Conservation (phyloP, 2,797 vertebrate species). For the Cyprinella venusta region DNA sequence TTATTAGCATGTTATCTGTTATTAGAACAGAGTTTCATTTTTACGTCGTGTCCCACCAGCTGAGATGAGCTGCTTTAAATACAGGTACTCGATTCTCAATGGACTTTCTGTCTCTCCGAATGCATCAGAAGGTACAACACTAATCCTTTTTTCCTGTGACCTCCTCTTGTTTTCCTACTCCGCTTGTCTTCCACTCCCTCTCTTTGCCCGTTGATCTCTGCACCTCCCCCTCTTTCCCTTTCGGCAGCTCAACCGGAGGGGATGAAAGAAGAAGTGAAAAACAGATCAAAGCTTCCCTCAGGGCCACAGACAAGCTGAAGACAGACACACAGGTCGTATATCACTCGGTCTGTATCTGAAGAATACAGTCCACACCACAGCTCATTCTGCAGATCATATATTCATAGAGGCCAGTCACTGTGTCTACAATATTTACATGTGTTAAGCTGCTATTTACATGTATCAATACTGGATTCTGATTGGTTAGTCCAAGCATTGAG, state of each 20-base stretch:
- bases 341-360: constrained; percentile 2
- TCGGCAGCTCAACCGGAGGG: background rate
- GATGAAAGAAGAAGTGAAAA: constrained; percentile 21
- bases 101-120: background rate
- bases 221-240: constrained; percentile 8
- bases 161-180: constrained; percentile 19
- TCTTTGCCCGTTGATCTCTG: constrained; percentile 17
- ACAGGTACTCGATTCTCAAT: background rate
- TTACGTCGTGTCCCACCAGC: background rate
- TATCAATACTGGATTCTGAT: constrained; percentile 8
- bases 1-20: background rate
- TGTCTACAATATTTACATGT: no score
- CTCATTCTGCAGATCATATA: background rate
- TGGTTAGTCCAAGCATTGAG: background rate
- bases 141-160: background rate
- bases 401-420: background rate
- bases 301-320: background rate
- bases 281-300: constrained; percentile 22
- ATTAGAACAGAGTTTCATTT: background rate
- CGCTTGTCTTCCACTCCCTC: constrained; percentile 16
- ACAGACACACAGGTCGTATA: background rate
- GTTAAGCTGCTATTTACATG: no score
- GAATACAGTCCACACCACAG: background rate
- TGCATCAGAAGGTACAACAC: background rate
- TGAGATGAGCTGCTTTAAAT: constrained; percentile 6